phyloP scores from a whole-genome alignment of 1,140 invertebrate species.

The Apocrypta bakeri region DNA sequence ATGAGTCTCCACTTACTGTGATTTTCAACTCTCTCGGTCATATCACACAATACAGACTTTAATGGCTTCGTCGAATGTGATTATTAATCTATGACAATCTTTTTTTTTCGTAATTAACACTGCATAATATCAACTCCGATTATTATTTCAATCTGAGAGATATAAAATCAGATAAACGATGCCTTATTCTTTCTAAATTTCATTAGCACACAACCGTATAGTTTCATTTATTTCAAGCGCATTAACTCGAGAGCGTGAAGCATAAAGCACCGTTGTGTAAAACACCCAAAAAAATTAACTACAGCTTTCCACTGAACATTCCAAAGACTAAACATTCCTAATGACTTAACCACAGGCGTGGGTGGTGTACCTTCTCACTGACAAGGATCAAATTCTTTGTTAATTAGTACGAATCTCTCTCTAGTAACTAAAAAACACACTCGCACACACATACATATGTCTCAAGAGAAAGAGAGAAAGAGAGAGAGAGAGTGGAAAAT shows the following conservation, averaged over 20 bases:
- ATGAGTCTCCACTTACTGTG: constrained; percentile 43
- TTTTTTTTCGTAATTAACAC: neutral
- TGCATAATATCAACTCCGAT: neutral
- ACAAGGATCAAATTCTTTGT: constrained; percentile 33
- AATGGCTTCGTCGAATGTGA: constrained; percentile 25
- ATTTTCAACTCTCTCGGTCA: neutral
- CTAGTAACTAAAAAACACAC: constrained; percentile 44
- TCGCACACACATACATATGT: neutral
- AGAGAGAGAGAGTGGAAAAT: neutral
- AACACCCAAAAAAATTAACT: neutral
- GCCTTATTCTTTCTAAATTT: no score
- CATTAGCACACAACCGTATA: no score
- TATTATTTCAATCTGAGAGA: no score
- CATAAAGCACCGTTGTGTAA: neutral
- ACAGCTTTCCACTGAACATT: neutral
- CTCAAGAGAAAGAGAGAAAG: neutral
- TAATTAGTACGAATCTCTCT: constrained; percentile 36
- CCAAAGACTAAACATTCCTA: neutral
- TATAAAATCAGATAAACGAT: no score
- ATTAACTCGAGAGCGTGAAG: constrained; percentile 10
- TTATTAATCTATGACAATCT: constrained; percentile 18
- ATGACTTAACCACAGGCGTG: neutral
- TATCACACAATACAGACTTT: no score
- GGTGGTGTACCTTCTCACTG: neutral
- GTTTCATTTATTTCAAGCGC: neutral